Base-by-base conservation (phyloP, 1,140 invertebrate species). In the Holcopasites calliopsidis region DNA sequence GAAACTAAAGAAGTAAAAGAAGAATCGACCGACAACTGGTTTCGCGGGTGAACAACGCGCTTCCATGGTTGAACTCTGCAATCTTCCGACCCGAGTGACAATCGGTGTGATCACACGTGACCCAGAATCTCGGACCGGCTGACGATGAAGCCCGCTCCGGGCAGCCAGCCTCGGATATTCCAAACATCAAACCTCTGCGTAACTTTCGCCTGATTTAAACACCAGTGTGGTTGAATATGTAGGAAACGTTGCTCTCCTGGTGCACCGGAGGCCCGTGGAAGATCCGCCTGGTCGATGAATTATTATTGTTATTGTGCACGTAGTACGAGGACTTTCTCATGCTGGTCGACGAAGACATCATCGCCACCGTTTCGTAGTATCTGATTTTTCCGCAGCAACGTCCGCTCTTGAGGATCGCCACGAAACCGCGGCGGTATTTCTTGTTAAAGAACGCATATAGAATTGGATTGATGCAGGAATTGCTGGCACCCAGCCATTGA, bases 381-480 rank as follows among this genome's bases (percentile, higher is more conserved):
- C 96, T 93, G 33, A 97, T 92, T 52, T 96, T 93, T 6, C 95
- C 96, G 87, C 96, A 97, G 90, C 96, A 97, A 72, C 94, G 94
- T 35, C 95, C 93, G 79, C 95, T 96, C 88, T 96, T 95, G 1
- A 98, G 93, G 35, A 98, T 96, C 10, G 97, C 97, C 3, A 96
- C 94, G 90, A 99, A 99, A 2, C 98, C 98, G 49, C 96, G 95
- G 1, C 98, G 93, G 88, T 98, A 99, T 89, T 99, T 99, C 83
- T 98, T 97, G 90, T 98, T 99, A 92, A 99, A 98, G 90, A 97
- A 98, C 0, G 98, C 97, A 90, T 99, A 99, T n/a, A 99, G 94
- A 52, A 99, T 95, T 0, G 98, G 98, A 91, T 99, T 99, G 83
- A 99, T 97, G 93, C 97, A 99, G 35, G 97, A 98, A 90, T 99